These are phyloP conservation scores for Phocoena phocoena DNA, from an alignment of 2,113 vertebrate genomes.

Conservation along the genomic window DNA sequence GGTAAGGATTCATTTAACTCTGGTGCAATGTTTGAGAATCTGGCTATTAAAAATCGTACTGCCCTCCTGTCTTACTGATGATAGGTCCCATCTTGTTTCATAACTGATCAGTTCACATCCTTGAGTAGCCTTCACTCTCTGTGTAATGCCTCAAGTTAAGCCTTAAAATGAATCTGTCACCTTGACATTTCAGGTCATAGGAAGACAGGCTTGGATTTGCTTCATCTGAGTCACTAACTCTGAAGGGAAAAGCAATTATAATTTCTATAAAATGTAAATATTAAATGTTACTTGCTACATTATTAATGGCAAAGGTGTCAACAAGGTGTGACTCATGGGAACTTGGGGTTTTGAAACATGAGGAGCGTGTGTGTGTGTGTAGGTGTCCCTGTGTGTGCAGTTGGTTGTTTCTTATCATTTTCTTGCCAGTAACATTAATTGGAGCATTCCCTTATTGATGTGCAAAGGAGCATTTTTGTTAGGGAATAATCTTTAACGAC, in stretches of 20 bases:
- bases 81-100: background rate
- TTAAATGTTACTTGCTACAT: background rate
- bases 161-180: background rate
- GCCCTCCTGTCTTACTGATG: background rate
- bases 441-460: background rate
- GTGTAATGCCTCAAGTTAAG: background rate
- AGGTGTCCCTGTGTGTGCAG: background rate
- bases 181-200: background rate
- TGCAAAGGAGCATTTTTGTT: background rate
- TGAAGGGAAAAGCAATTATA: background rate
- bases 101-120: background rate
- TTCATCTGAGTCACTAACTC: background rate
- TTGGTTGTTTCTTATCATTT: background rate
- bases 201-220: background rate
- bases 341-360: background rate
- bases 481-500: background rate
- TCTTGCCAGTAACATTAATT: background rate
- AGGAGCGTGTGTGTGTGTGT: background rate
- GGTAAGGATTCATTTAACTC: background rate
- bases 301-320: background rate
- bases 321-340: background rate
- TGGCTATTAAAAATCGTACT: background rate
- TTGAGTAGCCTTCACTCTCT: background rate
- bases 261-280: slow-evolving; percentile 20
- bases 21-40: background rate